phyloP scores from a whole-genome alignment of 2,888 invertebrate genomes.

The Troilus luridus region DNA sequence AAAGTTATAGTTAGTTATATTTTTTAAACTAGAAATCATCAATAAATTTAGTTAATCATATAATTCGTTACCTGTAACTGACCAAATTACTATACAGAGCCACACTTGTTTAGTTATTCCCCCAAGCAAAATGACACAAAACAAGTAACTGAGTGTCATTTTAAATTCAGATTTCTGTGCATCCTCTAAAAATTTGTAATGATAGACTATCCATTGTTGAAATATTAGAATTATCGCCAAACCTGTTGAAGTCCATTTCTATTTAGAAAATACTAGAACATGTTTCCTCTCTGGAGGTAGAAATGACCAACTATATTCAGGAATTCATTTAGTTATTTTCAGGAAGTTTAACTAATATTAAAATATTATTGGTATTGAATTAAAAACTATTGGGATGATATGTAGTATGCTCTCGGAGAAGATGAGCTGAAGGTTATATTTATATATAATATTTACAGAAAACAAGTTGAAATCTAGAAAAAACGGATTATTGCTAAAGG shows the following conservation, averaged over 20 bases:
- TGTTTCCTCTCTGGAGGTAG: too few species aligned
- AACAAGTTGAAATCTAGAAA: too few species aligned
- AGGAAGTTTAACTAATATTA: too few species aligned
- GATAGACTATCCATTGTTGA: constrained; percentile 4
- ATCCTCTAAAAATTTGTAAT: neutral
- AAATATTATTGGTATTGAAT: too few species aligned
- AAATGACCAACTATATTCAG: too few species aligned
- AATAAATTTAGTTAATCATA: neutral
- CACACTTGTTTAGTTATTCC: neutral
- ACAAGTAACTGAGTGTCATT: neutral
- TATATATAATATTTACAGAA: too few species aligned
- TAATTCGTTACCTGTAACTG: neutral
- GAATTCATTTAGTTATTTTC: too few species aligned
- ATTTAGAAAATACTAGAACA: neutral
- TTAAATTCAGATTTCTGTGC: neutral
- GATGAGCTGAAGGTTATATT: too few species aligned
- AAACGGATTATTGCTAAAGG: too few species aligned
- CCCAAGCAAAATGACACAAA: constrained; percentile 7
- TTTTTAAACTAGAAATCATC: neutral
- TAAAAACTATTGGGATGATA: too few species aligned
- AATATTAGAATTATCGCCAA: neutral
- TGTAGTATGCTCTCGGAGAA: too few species aligned
- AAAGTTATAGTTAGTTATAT: neutral
- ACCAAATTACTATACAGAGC: constrained; percentile 25
- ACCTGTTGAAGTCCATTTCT: neutral